Evolutionary conservation across 2,888 invertebrate species (phyloP), one percentile per base, ranked within the genome.

Genomic region (Calameuta idolon): DNA sequence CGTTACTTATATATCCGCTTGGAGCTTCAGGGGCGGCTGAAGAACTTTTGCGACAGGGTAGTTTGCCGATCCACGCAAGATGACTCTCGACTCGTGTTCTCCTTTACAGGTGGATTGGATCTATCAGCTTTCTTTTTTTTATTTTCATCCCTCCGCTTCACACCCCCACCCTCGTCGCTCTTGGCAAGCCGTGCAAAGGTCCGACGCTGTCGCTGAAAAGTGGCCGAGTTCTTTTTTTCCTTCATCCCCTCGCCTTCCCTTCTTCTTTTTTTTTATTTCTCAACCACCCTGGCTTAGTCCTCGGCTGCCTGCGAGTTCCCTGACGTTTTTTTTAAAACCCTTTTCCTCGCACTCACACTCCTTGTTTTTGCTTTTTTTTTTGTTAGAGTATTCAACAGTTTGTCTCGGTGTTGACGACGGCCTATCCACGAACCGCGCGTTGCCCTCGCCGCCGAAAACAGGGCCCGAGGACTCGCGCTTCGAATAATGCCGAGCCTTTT

Each of bases 401-500:
- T 87, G 85, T 86, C 82, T 82, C 80, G 78, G 79, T 71, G 76
- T 78, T 73, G 75, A 30, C 30, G 34, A 11, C 74, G 74, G 35
- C 35, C 74, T 11, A n/a, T 1, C 35, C 74, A 23, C 35, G 34
- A 34, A 30, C 15, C 11, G 35, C 74, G 35, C 74, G 74, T 1
- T 11, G 31, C 31, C 76, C 75, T 71, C 77, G 40, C 79, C 74
- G 77, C 80, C 82, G 76, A 82, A 82, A 83, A 83, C 79, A 75
- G 75, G 40, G 78, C 69, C 76, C 74, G 34, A 71, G 75, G 75
- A 33, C 23, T 55, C 80, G 82, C 85, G 83, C 83, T 85, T 83
- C 84, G 85, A 87, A 88, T 87, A 88, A 87, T 87, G 83, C 84
- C 82, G 75, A 79, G 81, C 75, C 78, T 81, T 80, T 83, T 87